Percentiles rank a stretch among this genome's conserved stretches.
Evolutionary conservation across 2,888 invertebrate genomes (phyloP).

Genomic region (Koerneria pararmatus): DNA sequence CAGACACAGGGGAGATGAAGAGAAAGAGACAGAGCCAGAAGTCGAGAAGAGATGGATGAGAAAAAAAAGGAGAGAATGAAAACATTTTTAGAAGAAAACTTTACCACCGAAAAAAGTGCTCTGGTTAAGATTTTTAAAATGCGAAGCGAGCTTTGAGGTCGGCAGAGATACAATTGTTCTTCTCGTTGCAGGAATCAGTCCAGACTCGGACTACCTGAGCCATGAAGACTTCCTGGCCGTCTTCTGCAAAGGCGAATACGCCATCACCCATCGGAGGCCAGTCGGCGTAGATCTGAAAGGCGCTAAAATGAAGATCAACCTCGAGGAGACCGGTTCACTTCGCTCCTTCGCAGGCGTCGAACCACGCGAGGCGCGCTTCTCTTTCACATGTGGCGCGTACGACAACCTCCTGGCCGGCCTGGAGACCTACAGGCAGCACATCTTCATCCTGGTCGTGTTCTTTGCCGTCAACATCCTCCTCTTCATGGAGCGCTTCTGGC

Average conservation of each 20-base stretch:
- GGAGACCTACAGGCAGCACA: conserved; percentile 87
- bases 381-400: neutral
- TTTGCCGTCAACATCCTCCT: conserved; percentile 87
- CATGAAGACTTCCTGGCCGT: conserved; percentile 55
- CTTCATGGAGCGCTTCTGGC: conserved; percentile 90
- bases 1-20: too few relatives aligned
- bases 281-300: conserved; percentile 57
- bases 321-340: conserved; percentile 52
- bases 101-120: too few relatives aligned
- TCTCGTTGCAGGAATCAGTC: conserved; percentile 34
- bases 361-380: neutral
- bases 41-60: too few relatives aligned
- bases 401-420: conserved; percentile 70
- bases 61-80: too few relatives aligned
- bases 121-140: too few relatives aligned
- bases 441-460: conserved; percentile 88
- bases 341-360: conserved; percentile 51
- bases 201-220: conserved; percentile 39
- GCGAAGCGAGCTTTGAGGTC: too few relatives aligned
- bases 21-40: too few relatives aligned
- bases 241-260: conserved; percentile 36
- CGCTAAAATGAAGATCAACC: conserved; percentile 40
- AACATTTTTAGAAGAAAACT: too few relatives aligned
- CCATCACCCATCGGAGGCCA: conserved; percentile 33
- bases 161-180: conserved; percentile 34